Conservation (phyloP, 30 jellyfish, hydroid and myxozoan species). For the Catostylus mosaicus region DNA sequence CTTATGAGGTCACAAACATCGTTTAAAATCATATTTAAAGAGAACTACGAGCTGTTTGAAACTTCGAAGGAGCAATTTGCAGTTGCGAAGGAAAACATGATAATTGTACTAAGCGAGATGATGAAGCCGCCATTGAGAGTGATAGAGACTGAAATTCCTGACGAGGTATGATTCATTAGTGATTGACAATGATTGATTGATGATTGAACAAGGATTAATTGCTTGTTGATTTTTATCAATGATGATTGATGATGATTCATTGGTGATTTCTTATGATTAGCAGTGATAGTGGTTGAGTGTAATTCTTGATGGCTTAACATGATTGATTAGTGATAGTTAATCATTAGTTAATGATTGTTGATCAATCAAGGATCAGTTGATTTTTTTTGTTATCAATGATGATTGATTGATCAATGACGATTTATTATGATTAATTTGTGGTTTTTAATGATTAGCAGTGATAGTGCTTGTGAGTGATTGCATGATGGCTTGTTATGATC, state of each 20-base stretch:
- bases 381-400: neutral
- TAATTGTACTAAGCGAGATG: conserved; percentile 22
- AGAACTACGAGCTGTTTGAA: conserved; percentile 25
- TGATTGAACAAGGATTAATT: neutral
- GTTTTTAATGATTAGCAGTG: neutral
- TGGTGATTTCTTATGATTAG: neutral
- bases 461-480: neutral
- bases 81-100: conserved; percentile 57
- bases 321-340: neutral
- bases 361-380: no score
- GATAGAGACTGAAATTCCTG: conserved; percentile 33
- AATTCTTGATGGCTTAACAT: neutral
- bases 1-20: conserved; percentile 23
- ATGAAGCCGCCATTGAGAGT: conserved; percentile 69
- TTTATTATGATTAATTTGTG: neutral
- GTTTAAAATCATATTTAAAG: conserved; percentile 26
- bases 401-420: neutral
- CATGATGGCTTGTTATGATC: neutral
- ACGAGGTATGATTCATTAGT: conserved; percentile 28
- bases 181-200: neutral
- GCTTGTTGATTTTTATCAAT: neutral
- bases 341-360: no score
- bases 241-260: neutral
- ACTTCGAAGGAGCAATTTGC: conserved; percentile 31
- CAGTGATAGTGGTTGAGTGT: neutral